These are phyloP conservation scores for Centropristis striata DNA, from an alignment of 2,113 vertebrate species.

Conservation along the genomic window DNA sequence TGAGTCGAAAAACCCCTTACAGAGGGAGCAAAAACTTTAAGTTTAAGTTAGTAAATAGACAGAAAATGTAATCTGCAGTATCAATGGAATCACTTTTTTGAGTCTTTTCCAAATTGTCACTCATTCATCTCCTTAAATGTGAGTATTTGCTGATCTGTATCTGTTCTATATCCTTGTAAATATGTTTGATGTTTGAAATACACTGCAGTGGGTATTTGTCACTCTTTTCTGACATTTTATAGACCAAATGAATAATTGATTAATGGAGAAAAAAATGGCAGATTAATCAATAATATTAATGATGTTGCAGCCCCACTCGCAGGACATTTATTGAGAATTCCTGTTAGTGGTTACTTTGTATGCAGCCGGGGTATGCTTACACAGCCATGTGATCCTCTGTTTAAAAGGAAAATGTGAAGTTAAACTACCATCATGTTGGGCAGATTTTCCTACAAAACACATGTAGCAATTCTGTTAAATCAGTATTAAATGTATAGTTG, in stretches of 20 bases:
- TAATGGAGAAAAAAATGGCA: neutral
- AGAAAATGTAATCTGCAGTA: neutral
- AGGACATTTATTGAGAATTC: neutral
- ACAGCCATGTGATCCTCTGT: no score
- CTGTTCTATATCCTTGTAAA: neutral
- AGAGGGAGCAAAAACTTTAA: neutral
- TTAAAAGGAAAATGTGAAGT: neutral
- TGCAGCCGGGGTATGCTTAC: neutral
- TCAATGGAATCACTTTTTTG: neutral
- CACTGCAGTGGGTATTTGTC: neutral
- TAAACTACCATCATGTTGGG: neutral
- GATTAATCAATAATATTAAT: neutral
- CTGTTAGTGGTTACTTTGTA: neutral
- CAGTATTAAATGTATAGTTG: neutral
- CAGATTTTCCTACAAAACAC: neutral
- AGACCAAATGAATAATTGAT: neutral
- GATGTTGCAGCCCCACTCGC: neutral
- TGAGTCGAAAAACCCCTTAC: conserved; percentile 78
- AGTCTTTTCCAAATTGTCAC: neutral
- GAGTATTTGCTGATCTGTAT: neutral
- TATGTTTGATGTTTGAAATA: neutral
- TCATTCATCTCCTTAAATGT: neutral
- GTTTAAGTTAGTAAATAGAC: neutral
- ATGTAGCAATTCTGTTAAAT: neutral
- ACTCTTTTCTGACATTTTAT: neutral